phyloP scores from a whole-genome alignment of 2,113 vertebrate genomes.

The Plecturocebus donacophilus region DNA sequence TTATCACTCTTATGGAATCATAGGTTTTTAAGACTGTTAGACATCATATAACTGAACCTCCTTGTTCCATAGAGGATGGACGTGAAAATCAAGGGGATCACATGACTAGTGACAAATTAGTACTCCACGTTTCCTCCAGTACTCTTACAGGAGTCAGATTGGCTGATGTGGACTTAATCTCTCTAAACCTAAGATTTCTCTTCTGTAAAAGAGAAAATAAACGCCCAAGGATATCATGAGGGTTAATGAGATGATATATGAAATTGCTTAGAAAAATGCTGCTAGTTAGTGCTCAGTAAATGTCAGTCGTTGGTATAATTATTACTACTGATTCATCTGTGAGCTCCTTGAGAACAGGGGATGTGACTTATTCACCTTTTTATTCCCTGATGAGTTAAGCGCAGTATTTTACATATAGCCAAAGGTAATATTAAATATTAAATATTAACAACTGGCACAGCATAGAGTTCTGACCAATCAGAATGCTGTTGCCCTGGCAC shows the following conservation, averaged over 20 bases:
- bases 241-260: slow-evolving; percentile 4
- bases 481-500: background rate
- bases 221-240: background rate
- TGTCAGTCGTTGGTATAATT: background rate
- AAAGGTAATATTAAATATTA: background rate
- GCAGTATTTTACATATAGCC: background rate
- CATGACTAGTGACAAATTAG: background rate
- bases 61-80: background rate
- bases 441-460: background rate
- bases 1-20: background rate
- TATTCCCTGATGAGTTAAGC: background rate
- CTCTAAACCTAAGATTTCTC: background rate
- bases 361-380: slow-evolving; percentile 17
- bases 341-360: background rate
- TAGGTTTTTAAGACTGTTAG: background rate
- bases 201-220: slow-evolving; percentile 23
- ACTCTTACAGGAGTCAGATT: background rate
- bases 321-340: background rate
- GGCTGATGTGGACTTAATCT: background rate
- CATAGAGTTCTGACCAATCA: background rate
- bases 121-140: background rate
- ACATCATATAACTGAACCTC: background rate
- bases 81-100: background rate
- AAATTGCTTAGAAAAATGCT: background rate
- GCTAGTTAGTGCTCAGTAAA: slow-evolving; percentile 29